phyloP scores from a whole-genome alignment of 2,888 invertebrate genomes.

The Anagyrus pseudococci region DNA sequence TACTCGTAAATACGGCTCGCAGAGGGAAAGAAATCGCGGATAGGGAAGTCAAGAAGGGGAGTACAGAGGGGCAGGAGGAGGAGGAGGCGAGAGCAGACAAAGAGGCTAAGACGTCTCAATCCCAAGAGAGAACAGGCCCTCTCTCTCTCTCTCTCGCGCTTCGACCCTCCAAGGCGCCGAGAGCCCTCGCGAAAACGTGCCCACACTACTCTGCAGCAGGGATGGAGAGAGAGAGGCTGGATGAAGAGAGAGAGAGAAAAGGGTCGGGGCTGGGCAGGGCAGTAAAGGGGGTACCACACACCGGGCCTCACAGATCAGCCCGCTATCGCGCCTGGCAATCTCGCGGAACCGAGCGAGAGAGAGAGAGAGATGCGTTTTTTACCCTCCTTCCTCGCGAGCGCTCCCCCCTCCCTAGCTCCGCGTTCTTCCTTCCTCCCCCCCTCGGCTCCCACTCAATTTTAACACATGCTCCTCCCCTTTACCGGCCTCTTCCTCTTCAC shows the following conservation, averaged over 20 bases:
- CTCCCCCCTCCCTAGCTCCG: constrained; percentile 27
- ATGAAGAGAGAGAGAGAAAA: constrained; percentile 10
- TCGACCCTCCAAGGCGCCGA: constrained; percentile 37
- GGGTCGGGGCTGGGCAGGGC: constrained; percentile 36
- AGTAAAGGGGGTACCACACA: constrained; percentile 55
- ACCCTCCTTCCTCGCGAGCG: constrained; percentile 36
- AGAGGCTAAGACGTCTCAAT: constrained; percentile 62
- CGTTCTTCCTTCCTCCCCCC: too few relatives aligned
- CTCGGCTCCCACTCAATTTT: too few relatives aligned
- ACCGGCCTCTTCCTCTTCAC: constrained; percentile 27
- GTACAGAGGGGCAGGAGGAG: background rate
- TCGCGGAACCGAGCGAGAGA: constrained; percentile 40
- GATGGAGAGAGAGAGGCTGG: background rate
- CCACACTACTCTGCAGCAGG: constrained; percentile 49
- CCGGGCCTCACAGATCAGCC: constrained; percentile 62
- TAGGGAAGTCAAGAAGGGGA: constrained; percentile 45
- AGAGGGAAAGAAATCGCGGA: too few relatives aligned
- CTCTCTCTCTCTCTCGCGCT: too few relatives aligned
- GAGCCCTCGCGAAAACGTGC: constrained; percentile 49
- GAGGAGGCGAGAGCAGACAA: too few relatives aligned
- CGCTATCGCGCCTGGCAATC: constrained; percentile 51
- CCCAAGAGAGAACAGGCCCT: constrained; percentile 49
- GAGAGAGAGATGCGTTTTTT: constrained; percentile 37
- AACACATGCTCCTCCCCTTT: constrained; percentile 18
- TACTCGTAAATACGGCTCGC: constrained; percentile 62